Conservation (phyloP, 2,797 vertebrate species). For the Tiaroga cobitis region DNA sequence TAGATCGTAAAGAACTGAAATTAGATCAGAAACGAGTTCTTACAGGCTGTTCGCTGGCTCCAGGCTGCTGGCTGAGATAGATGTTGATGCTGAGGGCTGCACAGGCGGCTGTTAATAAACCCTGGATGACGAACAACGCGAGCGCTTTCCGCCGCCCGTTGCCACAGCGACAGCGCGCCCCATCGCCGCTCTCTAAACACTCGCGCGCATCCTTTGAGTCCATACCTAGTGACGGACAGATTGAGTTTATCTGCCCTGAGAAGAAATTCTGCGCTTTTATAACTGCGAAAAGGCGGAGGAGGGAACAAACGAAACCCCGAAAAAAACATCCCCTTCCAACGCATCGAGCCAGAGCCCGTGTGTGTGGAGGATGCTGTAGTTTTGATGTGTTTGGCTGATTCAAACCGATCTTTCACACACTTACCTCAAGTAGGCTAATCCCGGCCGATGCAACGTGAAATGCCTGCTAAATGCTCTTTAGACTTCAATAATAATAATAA, state of each 20-base stretch:
- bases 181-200: conserved; percentile 18
- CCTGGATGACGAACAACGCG: conserved; percentile 22
- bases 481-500: background rate
- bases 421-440: background rate
- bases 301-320: conserved; percentile 53
- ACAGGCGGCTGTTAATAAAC: conserved; percentile 45
- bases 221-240: conserved; percentile 50
- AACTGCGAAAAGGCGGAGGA: conserved; percentile 38
- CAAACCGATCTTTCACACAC: conserved; percentile 6
- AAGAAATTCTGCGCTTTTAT: conserved; percentile 8
- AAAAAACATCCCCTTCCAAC: conserved; percentile 59
- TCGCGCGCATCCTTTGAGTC: conserved; percentile 38
- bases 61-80: background rate
- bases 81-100: conserved; percentile 14
- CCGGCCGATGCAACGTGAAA: background rate
- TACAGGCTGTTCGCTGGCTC: background rate
- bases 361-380: conserved; percentile 35
- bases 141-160: conserved; percentile 17
- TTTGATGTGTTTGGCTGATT: conserved; percentile 16
- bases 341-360: background rate
- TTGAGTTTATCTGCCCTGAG: background rate
- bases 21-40: background rate
- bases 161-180: conserved; percentile 23
- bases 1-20: background rate
- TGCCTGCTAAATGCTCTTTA: background rate